Base-by-base conservation (phyloP, 2,113 vertebrate genomes). In the Hydropotes inermis region DNA sequence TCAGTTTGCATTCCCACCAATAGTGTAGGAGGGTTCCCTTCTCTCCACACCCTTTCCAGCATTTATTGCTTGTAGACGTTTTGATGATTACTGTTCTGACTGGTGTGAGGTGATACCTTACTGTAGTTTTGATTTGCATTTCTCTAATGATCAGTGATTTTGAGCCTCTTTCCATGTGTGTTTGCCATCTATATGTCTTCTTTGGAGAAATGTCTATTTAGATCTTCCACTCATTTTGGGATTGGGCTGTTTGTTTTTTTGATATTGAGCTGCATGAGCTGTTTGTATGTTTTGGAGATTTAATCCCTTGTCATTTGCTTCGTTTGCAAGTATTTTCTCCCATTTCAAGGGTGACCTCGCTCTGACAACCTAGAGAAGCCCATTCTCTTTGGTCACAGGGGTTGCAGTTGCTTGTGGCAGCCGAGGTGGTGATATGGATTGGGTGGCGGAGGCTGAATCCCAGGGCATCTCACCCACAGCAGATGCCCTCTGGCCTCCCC, bases 391-490 rank as follows among this genome's bases (percentile, higher is more conserved):
- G 23, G 45, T 45, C 6, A 43, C 8, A 13, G 50, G 47, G 7
- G 7, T 11, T 0, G 7, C 39, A 10, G 28, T 7, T 3, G 28
- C 61, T 70, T 8, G n/a, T 6, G 4, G n/a, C 67, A 11, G 3
- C 39, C 3, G 1, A 12, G 87, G 30, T 4, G 7, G 23, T 21
- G 16, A 15, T 36, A 14, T 30, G 25, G 57, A 15, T 47, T 30
- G 13, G 47, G 52, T 12, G 21, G 14, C 21, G 15, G 21, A 27
- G 43, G 70, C 10, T 45, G 10, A 67, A 45, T 45, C 55, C 54
- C 0, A 2, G 76, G 45, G 30, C 55, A 0, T 45, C 16, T 2
- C 70, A 7, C 30, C 1, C 0, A 3, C 2, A 30, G 64, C n/a
- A 0, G 45, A 36, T 39, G 33, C 54, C 64, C n/a, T 28, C 61